Evolutionary conservation across 2,797 vertebrate species (phyloP), one percentile per base, ranked within the genome.

Genomic region (Muscicapa striata): DNA sequence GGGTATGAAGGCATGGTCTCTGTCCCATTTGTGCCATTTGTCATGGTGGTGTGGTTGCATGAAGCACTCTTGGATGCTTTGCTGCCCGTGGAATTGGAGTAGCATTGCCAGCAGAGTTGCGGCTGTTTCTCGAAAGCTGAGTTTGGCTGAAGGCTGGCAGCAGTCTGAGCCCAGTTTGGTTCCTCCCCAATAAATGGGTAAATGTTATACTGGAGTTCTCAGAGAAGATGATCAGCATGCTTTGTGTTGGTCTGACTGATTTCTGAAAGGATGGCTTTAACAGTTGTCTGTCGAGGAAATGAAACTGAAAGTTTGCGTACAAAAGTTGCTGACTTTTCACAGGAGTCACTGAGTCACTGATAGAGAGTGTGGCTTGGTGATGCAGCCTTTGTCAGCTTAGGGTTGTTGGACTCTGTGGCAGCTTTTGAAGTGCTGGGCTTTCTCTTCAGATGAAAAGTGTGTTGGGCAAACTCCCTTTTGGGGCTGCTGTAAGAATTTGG

Each of bases 1-100:
- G 21, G n/a, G 22, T 11, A 18, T 43, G 23, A 57, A 14, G 30
- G 23, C 14, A 6, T 1, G 13, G 15, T 29, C 8, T 83, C 7
- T 74, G 57, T 45, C 38, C n/a, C 24, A 3, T 59, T 58, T 22
- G 0, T 41, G 58, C 21, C 17, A 1, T 48, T 61, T 49, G 1
- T 21, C 22, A 1, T 0, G 4, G 1, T 48, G 83, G 3, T 51
- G 40, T 10, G 22, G 12, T 32, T 40, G 51, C 63, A 15, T 1
- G 0, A 41, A 76, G 34, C 0, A 1, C 43, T 87, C 21, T 49
- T 46, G n/a, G n/a, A 5, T 73, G n/a, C 32, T 34, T 21, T 76
- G 40, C 55, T 27, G 11, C n/a, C 46, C 0, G 7, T 70, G 68
- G 57, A 52, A 34, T 24, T 45, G n/a, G 11, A 10, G 22, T 34